phyloP scores from a whole-genome alignment of 2,888 invertebrate species.

The Trichogramma dendrolimi region DNA sequence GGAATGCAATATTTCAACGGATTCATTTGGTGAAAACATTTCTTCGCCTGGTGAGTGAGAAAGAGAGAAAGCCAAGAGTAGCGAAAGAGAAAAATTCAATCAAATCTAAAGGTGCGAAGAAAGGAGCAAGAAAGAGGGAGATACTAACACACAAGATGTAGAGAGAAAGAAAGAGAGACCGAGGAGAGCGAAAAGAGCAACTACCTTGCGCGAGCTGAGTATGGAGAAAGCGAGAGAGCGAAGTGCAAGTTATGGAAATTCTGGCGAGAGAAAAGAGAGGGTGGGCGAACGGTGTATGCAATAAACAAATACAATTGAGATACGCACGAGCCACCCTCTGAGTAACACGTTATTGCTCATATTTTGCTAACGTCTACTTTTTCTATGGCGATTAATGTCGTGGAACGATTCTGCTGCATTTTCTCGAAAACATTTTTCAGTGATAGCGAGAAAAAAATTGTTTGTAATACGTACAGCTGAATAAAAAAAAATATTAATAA shows the following conservation, averaged over 20 bases:
- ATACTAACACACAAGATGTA: slow-evolving; percentile 17
- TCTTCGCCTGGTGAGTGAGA: slow-evolving; percentile 36
- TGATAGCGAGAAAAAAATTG: no score
- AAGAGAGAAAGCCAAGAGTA: not conserved
- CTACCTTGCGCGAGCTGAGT: not conserved
- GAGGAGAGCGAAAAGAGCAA: slow-evolving; percentile 11
- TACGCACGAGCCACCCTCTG: no score
- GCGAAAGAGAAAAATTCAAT: slow-evolving; percentile 51
- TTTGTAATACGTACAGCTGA: no score
- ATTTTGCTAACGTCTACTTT: no score
- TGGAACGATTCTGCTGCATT: no score
- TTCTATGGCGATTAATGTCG: no score
- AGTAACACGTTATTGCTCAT: no score
- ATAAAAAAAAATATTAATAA: no score
- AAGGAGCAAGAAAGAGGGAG: slow-evolving; percentile 29
- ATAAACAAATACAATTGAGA: no score
- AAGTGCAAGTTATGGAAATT: not conserved
- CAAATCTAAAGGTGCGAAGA: slow-evolving; percentile 40
- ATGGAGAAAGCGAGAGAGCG: slow-evolving; percentile 8
- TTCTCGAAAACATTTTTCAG: no score
- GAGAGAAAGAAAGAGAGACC: not conserved
- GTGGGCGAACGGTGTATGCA: no score
- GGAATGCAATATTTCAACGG: slow-evolving; percentile 53
- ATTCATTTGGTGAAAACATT: slow-evolving; percentile 53
- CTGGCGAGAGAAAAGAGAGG: no score